These are phyloP conservation scores for Diplodus sargus DNA, from an alignment of 2,797 vertebrate genomes.

Conservation along the genomic window DNA sequence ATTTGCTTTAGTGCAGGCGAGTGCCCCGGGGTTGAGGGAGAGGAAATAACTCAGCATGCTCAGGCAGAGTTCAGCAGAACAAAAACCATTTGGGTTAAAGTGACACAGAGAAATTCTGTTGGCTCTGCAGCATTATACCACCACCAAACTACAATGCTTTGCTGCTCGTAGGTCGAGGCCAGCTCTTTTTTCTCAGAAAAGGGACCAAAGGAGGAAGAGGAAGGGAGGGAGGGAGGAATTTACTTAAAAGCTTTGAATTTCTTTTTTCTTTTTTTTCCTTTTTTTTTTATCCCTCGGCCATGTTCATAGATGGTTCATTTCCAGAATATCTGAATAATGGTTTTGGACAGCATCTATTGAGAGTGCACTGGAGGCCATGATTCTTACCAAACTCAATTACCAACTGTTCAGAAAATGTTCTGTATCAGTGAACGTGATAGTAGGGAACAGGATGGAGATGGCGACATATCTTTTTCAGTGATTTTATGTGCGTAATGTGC, in stretches of 20 bases:
- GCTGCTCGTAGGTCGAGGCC: conserved; percentile 40
- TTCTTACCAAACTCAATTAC: conserved; percentile 69
- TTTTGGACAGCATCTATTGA: conserved; percentile 66
- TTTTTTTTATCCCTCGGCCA: conserved; percentile 32
- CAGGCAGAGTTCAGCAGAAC: conserved; percentile 62
- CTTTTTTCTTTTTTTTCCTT: conserved; percentile 40
- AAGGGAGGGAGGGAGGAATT: conserved; percentile 12
- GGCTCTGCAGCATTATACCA: conserved; percentile 49
- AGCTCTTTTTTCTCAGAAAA: conserved; percentile 29
- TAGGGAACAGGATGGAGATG: conserved; percentile 32
- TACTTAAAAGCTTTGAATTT: conserved; percentile 65
- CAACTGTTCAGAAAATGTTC: conserved; percentile 62
- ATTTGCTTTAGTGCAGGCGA: conserved; percentile 61
- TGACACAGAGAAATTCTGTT: conserved; percentile 57
- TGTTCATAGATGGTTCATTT: conserved; percentile 70
- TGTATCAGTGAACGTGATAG: conserved; percentile 42
- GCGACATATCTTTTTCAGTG: conserved; percentile 41
- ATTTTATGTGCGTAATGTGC: conserved; percentile 22
- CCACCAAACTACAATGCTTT: conserved; percentile 48
- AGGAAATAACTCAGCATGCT: conserved; percentile 61
- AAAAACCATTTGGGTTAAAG: conserved; percentile 68
- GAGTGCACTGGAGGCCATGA: conserved; percentile 56
- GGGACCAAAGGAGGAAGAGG: conserved; percentile 26
- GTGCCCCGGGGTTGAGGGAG: conserved; percentile 50
- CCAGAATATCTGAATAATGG: conserved; percentile 68